Base-by-base conservation (phyloP, 2,888 invertebrate genomes). In the Orchestes rusci region DNA sequence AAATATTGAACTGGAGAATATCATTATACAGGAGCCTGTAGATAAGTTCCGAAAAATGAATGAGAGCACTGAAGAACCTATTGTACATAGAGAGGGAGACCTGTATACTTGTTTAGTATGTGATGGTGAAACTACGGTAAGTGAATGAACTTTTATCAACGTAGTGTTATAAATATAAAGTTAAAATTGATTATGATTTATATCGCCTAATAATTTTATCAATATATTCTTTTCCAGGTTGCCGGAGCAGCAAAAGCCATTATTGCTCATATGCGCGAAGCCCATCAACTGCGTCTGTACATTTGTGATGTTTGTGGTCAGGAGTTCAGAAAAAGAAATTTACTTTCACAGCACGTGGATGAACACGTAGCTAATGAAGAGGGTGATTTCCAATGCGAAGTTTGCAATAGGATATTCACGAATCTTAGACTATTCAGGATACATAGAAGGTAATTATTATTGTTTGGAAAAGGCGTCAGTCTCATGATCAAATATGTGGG, bases 261-360 rank as follows among this genome's bases (percentile, higher is more conserved):
- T 45, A 74, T 76, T 56, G 61, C 70, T 0, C 86, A 87, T 53
- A 65, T 84, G 57, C 78, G 76, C 59, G 56, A 59, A 0, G 63
- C 54, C 0, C 87, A 87, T 61, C 76, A 77, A 36, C 70, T 44
- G n/a, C 71, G 80, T 0, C 59, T 83, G 2, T 83, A 84, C 59
- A 76, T 85, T 37, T 88, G 87, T 53, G 78, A 78, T 45, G 66
- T 79, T 3, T 87, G 87, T 58, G 80, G 80, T 0, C 68, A 70
- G 16, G 77, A 81, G 35, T 79, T 84, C 59, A 66, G 74, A 33
- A 79, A 76, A 53, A 69, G 82, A 13, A 74, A 71, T n/a, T 79
- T 80, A 43, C 70, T 82, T 3, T 75, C 75, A 0, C 60, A 70
- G 4, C 85, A 85, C 64, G 65, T 82, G 30, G 80, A 80, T 51